Evolutionary conservation across 1,140 invertebrate species (phyloP), one percentile per base, ranked within the genome.

Genomic region (Helicoverpa armigera): DNA sequence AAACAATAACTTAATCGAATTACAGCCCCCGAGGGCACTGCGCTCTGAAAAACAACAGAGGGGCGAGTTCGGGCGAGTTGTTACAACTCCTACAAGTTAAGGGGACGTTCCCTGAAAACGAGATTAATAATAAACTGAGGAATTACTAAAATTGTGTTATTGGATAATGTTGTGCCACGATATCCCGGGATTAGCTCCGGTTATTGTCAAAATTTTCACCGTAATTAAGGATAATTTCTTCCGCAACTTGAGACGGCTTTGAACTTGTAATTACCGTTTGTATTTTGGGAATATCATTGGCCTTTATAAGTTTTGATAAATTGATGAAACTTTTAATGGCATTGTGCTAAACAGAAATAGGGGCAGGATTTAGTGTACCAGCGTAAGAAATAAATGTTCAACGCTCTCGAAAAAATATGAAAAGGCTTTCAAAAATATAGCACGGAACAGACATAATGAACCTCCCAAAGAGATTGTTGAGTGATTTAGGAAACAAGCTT

Each of bases 1-100:
- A 79, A 81, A 83, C 82, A 82, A 84, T 84, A 79, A 84, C 77
- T 69, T 84, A 78, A 84, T 82, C 63, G 78, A 82, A 82, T 84
- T 82, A 80, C 81, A 48, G 48, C 63, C 77, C 72, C 51, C 65
- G 12, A 7, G 80, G 67, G 80, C 60, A 56, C 18, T 69, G 35
- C 50, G 53, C 70, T 72, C 35, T 76, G 67, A 80, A 82, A 84
- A 84, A 79, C 73, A 80, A 81, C 65, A 79, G 70, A 79, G 56
- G 63, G 63, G 72, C 63, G 56, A 80, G 12, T 78, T 74, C 50
- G 63, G 63, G 72, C 63, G 56, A 80, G 12, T 78, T 74, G 23
- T 23, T 53, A 73, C 76, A 54, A 82, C 50, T 79, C 79, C 14
- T 23, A 70, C 53, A 31, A 74, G 76, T 82, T 82, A 63, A 51